These are phyloP conservation scores for Scytalopus superciliaris DNA, from an alignment of 2,113 vertebrate species.

Conservation along the genomic window DNA sequence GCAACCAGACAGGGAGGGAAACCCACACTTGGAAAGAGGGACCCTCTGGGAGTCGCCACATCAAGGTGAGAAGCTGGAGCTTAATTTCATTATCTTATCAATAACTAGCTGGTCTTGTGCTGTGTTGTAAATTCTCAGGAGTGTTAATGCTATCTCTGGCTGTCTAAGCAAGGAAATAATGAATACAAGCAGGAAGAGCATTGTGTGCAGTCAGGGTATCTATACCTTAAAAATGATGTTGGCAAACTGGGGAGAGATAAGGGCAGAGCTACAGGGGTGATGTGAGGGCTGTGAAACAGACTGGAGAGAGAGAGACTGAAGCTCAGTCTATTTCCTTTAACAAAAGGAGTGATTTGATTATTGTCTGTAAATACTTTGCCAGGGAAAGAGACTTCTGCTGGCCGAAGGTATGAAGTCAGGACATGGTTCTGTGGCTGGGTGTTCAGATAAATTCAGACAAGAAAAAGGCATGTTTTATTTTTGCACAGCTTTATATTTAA, in stretches of 20 bases:
- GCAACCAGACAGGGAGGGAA: neutral
- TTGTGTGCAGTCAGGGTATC: conserved; percentile 17
- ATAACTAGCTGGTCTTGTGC: conserved; percentile 17
- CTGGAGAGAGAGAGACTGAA: neutral
- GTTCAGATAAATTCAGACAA: neutral
- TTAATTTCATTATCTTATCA: conserved; percentile 64
- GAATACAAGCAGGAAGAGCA: conserved; percentile 3
- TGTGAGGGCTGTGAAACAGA: neutral
- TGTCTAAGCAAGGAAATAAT: conserved; percentile 34
- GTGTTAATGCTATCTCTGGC: conserved; percentile 27
- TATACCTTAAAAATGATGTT: conserved; percentile 38
- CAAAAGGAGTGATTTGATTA: neutral
- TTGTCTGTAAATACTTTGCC: neutral
- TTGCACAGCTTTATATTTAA: conserved; percentile 19
- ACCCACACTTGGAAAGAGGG: neutral
- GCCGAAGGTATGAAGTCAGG: neutral
- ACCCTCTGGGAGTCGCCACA: neutral
- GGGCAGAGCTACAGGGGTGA: neutral
- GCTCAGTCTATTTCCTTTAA: neutral
- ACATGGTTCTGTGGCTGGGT: neutral
- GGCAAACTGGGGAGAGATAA: conserved; percentile 38
- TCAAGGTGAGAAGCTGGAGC: conserved; percentile 43
- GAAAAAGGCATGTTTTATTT: neutral
- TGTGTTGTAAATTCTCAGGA: neutral
- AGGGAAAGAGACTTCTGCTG: neutral